Evolutionary conservation across 1,140 invertebrate species (phyloP).

Genomic region (Antheraea mylitta): DNA sequence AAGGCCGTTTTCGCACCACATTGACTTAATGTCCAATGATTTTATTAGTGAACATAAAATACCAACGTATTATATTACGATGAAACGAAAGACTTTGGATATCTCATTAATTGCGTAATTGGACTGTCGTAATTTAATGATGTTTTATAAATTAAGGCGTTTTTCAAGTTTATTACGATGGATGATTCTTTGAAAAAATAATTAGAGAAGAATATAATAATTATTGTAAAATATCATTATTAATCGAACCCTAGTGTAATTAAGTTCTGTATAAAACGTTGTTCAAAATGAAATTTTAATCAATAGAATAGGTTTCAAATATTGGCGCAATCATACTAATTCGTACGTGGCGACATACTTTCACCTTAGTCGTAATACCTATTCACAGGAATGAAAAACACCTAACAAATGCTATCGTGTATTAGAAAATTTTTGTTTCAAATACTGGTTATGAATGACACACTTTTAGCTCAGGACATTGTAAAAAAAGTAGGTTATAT

Average conservation of each 20-base stretch:
- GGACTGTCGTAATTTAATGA: background rate
- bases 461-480: too few relatives aligned
- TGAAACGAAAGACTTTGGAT: background rate
- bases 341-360: too few relatives aligned
- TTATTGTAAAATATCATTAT: background rate
- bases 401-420: too few relatives aligned
- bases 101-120: background rate
- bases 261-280: background rate
- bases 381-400: too few relatives aligned
- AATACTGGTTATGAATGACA: too few relatives aligned
- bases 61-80: background rate
- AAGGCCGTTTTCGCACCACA: constrained; percentile 50
- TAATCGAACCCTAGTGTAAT: background rate
- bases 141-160: background rate
- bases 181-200: background rate
- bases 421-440: too few relatives aligned
- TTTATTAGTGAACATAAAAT: constrained; percentile 6
- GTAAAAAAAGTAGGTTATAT: too few relatives aligned
- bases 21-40: constrained; percentile 31
- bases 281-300: too few relatives aligned
- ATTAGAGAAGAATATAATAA: background rate
- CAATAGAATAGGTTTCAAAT: too few relatives aligned
- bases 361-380: too few relatives aligned
- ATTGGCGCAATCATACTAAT: too few relatives aligned
- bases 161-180: background rate